Base-by-base conservation (phyloP, 1,140 invertebrate genomes). In the Ylistrum balloti region DNA sequence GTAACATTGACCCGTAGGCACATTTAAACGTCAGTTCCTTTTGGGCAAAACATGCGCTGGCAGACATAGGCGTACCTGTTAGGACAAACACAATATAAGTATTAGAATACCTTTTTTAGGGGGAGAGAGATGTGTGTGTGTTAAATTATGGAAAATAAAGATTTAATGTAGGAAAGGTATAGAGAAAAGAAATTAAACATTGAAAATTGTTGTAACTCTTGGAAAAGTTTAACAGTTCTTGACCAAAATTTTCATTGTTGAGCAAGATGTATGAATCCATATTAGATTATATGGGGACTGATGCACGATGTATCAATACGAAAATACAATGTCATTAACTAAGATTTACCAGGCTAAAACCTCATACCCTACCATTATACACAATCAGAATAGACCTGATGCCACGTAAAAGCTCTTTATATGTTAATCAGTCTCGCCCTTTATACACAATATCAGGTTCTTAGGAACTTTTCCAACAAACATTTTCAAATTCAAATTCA, bases 1-100 rank as follows among this genome's bases (percentile, higher is more conserved):
- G 88, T 13, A 96, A 88, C 95, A 96, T 95, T 20, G 93, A 91
- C 2, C 94, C 93, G 2, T 41, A 85, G 3, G 91, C 91, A 91
- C 95, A 96, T 28, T 89, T 91, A 20, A 95, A 90, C 45, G 92
- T 90, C 45, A 95, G 88, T 10, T 91, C 85, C 48, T 93, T 94
- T n/a, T 93, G 88, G 56, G 90, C 90, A 56, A 95, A 94, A 89
- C 95, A 95, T 17, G 91, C 93, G 88, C 93, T 74, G 56, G 9
- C 17, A 28, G 56, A 74, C 56, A 74, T 17, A 1, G 56, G 56
- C n/a, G 56, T 74, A 74, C 56, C 56, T 74, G 56, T 74, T 74
- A 17, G n/a, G 22, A n/a, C 2, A 74, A 74, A 74, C 2, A 74
- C 56, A 74, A 28, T n/a, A n/a, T n/a, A 74, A 1, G 22, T 74